Evolutionary conservation across 2,888 invertebrate species (phyloP).

Genomic region (Leucophenga maculata): DNA sequence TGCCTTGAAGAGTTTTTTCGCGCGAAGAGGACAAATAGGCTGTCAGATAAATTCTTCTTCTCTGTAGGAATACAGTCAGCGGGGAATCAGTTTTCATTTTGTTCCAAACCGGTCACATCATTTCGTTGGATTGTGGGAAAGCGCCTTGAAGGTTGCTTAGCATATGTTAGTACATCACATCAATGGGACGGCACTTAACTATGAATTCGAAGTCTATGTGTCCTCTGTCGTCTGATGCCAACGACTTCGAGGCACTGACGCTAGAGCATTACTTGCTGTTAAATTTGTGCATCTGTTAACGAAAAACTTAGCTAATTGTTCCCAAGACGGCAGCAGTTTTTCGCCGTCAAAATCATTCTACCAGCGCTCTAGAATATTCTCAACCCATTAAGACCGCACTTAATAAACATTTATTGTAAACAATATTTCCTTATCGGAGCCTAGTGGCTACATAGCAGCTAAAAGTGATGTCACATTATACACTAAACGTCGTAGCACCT

Average conservation of each 20-base stretch:
- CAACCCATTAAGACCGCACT: too few species aligned
- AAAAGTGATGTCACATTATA: too few species aligned
- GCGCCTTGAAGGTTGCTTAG: conserved; percentile 23
- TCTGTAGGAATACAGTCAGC: background rate
- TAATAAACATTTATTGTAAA: too few species aligned
- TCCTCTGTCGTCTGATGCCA: background rate
- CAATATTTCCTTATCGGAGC: too few species aligned
- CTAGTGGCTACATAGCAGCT: too few species aligned
- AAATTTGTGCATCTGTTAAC: too few species aligned
- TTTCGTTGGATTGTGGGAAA: conserved; percentile 25
- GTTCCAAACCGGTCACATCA: conserved; percentile 15
- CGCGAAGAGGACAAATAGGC: conserved; percentile 10
- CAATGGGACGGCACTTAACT: background rate
- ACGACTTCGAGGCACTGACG: conserved; percentile 21
- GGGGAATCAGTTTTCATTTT: conserved; percentile 6
- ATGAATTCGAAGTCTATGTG: conserved; percentile 17
- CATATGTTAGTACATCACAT: background rate
- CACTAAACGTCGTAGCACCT: too few species aligned
- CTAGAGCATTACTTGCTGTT: conserved; percentile 29
- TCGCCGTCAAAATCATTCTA: too few species aligned
- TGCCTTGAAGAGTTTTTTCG: conserved; percentile 35
- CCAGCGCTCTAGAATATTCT: too few species aligned
- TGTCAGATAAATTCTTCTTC: background rate
- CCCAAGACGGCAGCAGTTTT: too few species aligned
- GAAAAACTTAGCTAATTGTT: too few species aligned